These are phyloP conservation scores for Tachypleus tridentatus DNA, from an alignment of 1,140 invertebrate species.

Conservation along the genomic window DNA sequence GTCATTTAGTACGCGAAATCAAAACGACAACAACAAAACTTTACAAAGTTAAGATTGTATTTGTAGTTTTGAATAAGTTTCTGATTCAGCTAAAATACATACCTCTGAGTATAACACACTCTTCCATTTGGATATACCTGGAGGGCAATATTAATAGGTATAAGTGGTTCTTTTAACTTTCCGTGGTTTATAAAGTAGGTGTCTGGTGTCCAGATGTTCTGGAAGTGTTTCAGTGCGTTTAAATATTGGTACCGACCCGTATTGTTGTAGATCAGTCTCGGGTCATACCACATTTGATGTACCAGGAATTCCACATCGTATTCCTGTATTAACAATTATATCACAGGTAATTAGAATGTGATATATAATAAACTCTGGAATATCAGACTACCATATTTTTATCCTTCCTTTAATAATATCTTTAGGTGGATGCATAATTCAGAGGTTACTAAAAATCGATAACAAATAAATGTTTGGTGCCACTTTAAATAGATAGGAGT, in stretches of 20 bases:
- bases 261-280: conserved; percentile 67
- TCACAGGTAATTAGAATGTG: too few relatives aligned
- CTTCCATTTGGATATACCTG: conserved; percentile 80
- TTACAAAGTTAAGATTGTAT: too few relatives aligned
- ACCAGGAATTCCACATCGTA: conserved; percentile 85
- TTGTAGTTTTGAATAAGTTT: too few relatives aligned
- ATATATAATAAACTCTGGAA: too few relatives aligned
- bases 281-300: conserved; percentile 81
- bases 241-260: conserved; percentile 71
- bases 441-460: too few relatives aligned
- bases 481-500: too few relatives aligned
- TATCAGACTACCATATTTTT: too few relatives aligned
- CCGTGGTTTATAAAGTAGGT: conserved; percentile 85
- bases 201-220: conserved; percentile 80
- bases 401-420: too few relatives aligned
- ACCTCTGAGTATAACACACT: conserved; percentile 72
- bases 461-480: too few relatives aligned
- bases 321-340: conserved; percentile 48
- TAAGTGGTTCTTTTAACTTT: conserved; percentile 80
- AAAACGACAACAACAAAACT: too few relatives aligned
- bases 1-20: too few relatives aligned
- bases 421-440: too few relatives aligned
- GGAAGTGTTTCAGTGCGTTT: conserved; percentile 78
- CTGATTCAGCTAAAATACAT: not conserved
- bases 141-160: conserved; percentile 76